Evolutionary conservation across 2,797 vertebrate genomes (phyloP), one percentile per base, ranked within the genome.

Genomic region (Heliangelus exortis): DNA sequence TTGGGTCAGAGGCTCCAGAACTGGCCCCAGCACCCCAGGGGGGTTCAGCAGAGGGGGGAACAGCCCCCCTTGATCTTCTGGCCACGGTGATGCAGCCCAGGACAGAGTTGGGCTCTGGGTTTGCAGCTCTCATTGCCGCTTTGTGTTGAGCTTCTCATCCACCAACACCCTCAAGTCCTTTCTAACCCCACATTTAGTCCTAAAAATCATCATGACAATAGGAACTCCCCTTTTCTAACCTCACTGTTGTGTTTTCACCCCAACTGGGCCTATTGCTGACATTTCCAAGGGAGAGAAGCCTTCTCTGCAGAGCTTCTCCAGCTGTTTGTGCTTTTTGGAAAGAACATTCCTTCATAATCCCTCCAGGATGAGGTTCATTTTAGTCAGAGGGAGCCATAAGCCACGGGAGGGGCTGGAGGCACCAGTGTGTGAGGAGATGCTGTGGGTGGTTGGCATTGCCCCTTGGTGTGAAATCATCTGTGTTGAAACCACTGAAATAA

Each of bases 381-480:
- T 21, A 2, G 47, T 73, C 36, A 4, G 23, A 25, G 1, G 3
- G 17, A 72, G 58, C 36, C 2, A 2, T 71, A 45, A 39, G 2
- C 51, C 9, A 0, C 0, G 14, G 23, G 23, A 50, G 41, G 50
- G 63, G 57, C 34, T 69, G 63, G 26, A 41, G 78, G 48, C 71
- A 68, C 51, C 14, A 13, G 51, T 3, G 0, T 31, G 33, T 8
- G 45, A 53, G 58, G 58, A 53, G 39, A 33, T 65, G 45, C 53
- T 23, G 72, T 58, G 72, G 66, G 79, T 58, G 72, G 51, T 39
- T 59, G 58, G 53, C 33, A 1, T 26, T 15, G 61, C 68, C n/a
- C 66, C 39, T 21, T 0, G 1, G 6, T 25, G 39, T 41, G 31
- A 34, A 66, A 54, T 73, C 53, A 3, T 7, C 5, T 2, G 9